Evolutionary conservation across 2,888 invertebrate species (phyloP).

Genomic region (Xanthorhoe designata): DNA sequence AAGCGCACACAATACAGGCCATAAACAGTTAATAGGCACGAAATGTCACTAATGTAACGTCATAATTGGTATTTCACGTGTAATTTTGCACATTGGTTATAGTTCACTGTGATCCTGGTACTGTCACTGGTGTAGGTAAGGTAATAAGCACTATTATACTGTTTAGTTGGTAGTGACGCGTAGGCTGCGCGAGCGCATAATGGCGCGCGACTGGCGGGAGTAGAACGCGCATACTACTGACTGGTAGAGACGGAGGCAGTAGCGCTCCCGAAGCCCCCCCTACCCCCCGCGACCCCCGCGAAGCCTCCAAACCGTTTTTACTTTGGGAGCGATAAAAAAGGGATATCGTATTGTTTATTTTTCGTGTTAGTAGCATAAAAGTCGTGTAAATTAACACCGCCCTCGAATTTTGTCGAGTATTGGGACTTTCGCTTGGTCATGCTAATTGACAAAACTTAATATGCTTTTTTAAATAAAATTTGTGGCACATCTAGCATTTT

Average conservation of each 20-base stretch:
- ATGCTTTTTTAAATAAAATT: conserved; percentile 44
- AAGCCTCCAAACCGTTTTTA: conserved; percentile 78
- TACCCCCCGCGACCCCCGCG: conserved; percentile 50
- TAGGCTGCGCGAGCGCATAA: conserved; percentile 75
- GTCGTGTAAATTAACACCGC: conserved; percentile 81
- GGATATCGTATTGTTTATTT: conserved; percentile 83
- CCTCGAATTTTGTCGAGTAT: conserved; percentile 64
- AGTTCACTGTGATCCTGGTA: conserved; percentile 76
- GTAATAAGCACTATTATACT: conserved; percentile 45
- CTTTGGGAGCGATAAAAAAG: conserved; percentile 80
- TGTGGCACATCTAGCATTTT: conserved; percentile 22
- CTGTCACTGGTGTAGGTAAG: conserved; percentile 47
- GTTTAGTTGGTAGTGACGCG: conserved; percentile 54
- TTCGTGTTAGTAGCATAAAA: conserved; percentile 82
- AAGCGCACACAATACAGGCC: conserved; percentile 77
- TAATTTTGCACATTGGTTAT: conserved; percentile 48
- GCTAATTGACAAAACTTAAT: conserved; percentile 63
- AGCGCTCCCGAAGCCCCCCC: conserved; percentile 77
- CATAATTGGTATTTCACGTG: conserved; percentile 58
- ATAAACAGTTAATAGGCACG: conserved; percentile 79
- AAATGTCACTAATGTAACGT: conserved; percentile 61
- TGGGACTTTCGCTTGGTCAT: conserved; percentile 64
- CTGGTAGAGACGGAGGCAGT: conserved; percentile 74
- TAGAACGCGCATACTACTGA: conserved; percentile 81
- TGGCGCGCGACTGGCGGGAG: conserved; percentile 78